Conservation (phyloP, 2,113 vertebrate species). For the Cynoglossus semilaevis region DNA sequence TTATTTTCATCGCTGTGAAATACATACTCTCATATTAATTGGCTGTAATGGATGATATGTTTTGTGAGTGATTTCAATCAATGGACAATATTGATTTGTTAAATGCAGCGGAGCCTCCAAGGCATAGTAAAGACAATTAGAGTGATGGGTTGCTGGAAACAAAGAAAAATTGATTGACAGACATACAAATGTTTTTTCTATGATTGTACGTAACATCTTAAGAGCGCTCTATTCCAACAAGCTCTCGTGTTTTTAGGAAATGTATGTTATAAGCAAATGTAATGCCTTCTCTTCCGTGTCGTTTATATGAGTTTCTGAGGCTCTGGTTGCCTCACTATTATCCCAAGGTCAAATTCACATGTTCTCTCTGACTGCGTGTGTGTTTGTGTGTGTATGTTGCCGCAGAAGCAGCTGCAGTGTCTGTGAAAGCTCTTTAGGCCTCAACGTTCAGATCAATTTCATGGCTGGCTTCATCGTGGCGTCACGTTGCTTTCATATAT, state of each 20-base stretch:
- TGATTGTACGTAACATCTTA: neutral
- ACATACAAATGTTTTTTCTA: constrained; percentile 3
- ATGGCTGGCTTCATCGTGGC: constrained; percentile 54
- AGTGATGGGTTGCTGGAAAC: constrained; percentile 30
- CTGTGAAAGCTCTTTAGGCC: constrained; percentile 37
- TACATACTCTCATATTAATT: constrained; percentile 4
- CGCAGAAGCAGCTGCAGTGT: constrained; percentile 1
- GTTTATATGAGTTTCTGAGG: constrained; percentile 29
- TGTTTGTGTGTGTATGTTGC: constrained; percentile 2
- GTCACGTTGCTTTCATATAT: constrained; percentile 27
- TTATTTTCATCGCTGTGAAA: neutral
- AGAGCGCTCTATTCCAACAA: neutral
- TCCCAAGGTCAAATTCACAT: constrained; percentile 54
- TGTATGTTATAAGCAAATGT: neutral
- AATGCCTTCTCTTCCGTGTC: constrained; percentile 11
- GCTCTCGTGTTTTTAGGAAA: neutral
- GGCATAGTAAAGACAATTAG: constrained; percentile 13
- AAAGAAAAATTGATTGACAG: constrained; percentile 28
- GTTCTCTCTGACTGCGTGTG: constrained; percentile 28
- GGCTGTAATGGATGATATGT: constrained; percentile 4
- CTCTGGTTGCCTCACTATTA: constrained; percentile 66
- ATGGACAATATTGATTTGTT: constrained; percentile 33
- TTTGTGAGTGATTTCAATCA: constrained; percentile 29
- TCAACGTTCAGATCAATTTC: constrained; percentile 63
- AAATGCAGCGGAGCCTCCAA: constrained; percentile 17